Percentiles rank a stretch among this genome's conserved stretches.
Evolutionary conservation across 2,888 invertebrate species (phyloP).

Genomic region (Deilephila elpenor): DNA sequence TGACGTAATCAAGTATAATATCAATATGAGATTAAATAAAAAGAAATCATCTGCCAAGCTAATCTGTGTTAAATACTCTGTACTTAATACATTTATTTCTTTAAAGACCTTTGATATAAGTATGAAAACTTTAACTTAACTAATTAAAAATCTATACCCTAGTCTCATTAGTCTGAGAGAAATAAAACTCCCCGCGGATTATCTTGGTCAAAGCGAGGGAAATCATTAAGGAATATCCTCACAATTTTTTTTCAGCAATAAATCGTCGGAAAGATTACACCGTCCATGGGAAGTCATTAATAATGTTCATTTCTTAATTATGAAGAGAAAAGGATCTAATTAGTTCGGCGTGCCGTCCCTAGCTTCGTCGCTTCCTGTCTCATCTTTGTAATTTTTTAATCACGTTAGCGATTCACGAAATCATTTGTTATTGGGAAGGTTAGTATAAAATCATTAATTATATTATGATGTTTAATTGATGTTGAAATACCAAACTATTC

Average conservation of each 20-base stretch:
- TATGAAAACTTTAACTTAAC: background rate
- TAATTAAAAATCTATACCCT: slow-evolving; percentile 5
- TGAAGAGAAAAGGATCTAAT: slow-evolving; percentile 22
- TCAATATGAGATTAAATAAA: too few species aligned
- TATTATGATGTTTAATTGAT: too few species aligned
- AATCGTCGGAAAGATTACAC: slow-evolving; percentile 26
- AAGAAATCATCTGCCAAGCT: too few species aligned
- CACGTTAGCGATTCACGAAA: background rate
- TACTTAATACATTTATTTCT: background rate
- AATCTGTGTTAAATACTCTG: background rate
- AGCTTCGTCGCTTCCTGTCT: slow-evolving; percentile 6
- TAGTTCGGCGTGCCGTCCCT: slow-evolving; percentile 19
- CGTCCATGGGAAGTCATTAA: slow-evolving; percentile 26
- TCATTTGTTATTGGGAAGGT: background rate
- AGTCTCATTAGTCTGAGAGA: slow-evolving; percentile 10
- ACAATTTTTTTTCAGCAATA: slow-evolving; percentile 19
- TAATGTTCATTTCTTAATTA: slow-evolving; percentile 27
- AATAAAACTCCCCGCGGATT: slow-evolving; percentile 6
- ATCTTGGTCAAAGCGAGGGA: slow-evolving; percentile 21
- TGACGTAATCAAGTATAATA: too few species aligned
- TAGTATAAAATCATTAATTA: background rate
- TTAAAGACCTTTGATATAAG: background rate
- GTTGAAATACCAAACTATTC: too few species aligned
- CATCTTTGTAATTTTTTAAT: slow-evolving; percentile 12
- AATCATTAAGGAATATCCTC: slow-evolving; percentile 24